phyloP scores from a whole-genome alignment of 2,888 invertebrate species.

The Caenorhabditis uteleia region DNA sequence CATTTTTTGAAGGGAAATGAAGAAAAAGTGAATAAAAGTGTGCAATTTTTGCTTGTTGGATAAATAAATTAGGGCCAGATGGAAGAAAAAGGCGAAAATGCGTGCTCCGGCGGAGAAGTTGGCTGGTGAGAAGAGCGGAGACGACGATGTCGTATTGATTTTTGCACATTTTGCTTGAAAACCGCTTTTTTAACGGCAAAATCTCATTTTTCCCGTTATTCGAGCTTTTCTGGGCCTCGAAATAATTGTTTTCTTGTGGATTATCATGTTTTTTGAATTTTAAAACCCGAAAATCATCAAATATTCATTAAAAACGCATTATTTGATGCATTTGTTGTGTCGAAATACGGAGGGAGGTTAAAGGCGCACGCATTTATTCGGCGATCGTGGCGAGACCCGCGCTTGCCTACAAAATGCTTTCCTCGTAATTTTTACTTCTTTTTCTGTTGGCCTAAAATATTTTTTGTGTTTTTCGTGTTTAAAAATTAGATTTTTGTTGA shows the following conservation, averaged over 20 bases:
- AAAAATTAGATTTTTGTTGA: too few relatives aligned
- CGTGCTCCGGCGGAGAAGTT: too few relatives aligned
- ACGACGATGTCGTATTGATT: too few relatives aligned
- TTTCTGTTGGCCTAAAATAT: slow-evolving; percentile 43
- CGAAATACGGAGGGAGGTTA: slow-evolving; percentile 30
- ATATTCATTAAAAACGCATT: too few relatives aligned
- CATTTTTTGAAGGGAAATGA: slow-evolving; percentile 11
- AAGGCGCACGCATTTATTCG: slow-evolving; percentile 21
- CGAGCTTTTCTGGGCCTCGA: too few relatives aligned
- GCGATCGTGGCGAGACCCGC: slow-evolving; percentile 26
- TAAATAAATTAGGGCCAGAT: slow-evolving; percentile 9
- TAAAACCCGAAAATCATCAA: too few relatives aligned
- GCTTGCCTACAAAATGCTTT: slow-evolving; percentile 1
- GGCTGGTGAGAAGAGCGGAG: too few relatives aligned
- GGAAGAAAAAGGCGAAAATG: slow-evolving; percentile 8
- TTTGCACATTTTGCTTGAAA: too few relatives aligned
- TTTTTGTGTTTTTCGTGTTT: slow-evolving; percentile 26
- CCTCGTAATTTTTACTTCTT: slow-evolving; percentile 11
- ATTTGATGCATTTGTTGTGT: slow-evolving; percentile 14
- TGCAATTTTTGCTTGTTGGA: slow-evolving; percentile 3
- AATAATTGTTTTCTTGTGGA: too few relatives aligned
- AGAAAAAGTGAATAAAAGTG: neutral
- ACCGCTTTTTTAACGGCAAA: too few relatives aligned
- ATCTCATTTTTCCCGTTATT: too few relatives aligned
- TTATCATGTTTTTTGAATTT: too few relatives aligned